Conservation (phyloP, 2,797 vertebrate species). For the Coreius guichenoti region DNA sequence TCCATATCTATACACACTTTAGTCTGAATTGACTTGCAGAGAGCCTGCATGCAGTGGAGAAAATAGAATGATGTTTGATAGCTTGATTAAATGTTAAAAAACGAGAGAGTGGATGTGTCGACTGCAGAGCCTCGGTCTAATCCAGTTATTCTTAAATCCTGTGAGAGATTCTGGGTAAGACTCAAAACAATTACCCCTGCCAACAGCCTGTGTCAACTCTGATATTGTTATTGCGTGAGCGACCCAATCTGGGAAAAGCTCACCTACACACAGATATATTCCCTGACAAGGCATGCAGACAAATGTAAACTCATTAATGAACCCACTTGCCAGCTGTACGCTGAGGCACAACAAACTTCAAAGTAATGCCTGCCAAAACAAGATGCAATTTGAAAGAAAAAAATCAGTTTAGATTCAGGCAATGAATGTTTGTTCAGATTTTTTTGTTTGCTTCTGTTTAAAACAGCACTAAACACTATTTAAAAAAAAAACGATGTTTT, state of each 20-base stretch:
- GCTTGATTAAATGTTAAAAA: conserved; percentile 53
- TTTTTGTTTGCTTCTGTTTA: conserved; percentile 3
- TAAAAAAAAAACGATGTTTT: conserved; percentile 1
- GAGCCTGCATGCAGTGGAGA: neutral
- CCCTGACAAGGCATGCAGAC: conserved; percentile 23
- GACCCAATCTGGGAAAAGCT: conserved; percentile 17
- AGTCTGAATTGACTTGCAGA: neutral
- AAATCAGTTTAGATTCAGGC: conserved; percentile 5
- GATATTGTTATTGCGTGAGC: conserved; percentile 48
- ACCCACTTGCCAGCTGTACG: conserved; percentile 18
- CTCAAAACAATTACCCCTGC: conserved; percentile 52
- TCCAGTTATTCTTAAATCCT: conserved; percentile 56
- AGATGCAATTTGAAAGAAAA: neutral
- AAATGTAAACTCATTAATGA: conserved; percentile 45
- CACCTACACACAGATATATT: conserved; percentile 42
- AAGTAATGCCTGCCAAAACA: conserved; percentile 37
- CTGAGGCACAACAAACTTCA: conserved; percentile 19
- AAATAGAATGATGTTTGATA: conserved; percentile 28
- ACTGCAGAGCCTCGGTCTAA: conserved; percentile 43
- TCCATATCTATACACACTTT: neutral
- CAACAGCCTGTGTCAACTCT: conserved; percentile 54
- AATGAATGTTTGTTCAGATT: neutral
- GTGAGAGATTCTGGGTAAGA: conserved; percentile 52
- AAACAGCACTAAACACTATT: neutral
- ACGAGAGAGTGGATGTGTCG: conserved; percentile 16